Evolutionary conservation across 2,888 invertebrate genomes (phyloP).

Genomic region (Cheilosia grossa): DNA sequence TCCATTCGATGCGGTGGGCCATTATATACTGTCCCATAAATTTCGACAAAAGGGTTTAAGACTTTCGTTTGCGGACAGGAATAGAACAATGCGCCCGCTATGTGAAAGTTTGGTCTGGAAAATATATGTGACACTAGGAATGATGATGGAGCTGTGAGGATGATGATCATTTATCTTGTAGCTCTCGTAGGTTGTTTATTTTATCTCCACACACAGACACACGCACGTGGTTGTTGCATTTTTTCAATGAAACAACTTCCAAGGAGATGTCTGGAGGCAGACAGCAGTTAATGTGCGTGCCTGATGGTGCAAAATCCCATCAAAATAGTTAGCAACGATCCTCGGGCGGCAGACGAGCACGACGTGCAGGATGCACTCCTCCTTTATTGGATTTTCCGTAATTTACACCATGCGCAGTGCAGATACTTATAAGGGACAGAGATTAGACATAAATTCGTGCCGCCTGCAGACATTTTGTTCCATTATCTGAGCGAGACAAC

Average conservation of each 20-base stretch:
- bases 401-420: conserved; percentile 8
- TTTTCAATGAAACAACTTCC: conserved; percentile 6
- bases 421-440: not conserved
- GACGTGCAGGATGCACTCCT: conserved; percentile 33
- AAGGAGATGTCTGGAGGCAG: conserved; percentile 14
- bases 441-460: not conserved
- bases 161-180: conserved; percentile 30
- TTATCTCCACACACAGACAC: not conserved
- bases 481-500: not conserved
- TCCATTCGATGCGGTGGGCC: conserved; percentile 46
- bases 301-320: conserved; percentile 29
- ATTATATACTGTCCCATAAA: conserved; percentile 52
- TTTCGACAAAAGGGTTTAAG: conserved; percentile 45
- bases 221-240: not conserved
- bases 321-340: conserved; percentile 9
- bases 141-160: conserved; percentile 4
- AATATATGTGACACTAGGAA: conserved; percentile 13
- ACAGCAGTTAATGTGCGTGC: not conserved
- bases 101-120: conserved; percentile 59
- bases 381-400: conserved; percentile 26
- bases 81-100: conserved; percentile 38
- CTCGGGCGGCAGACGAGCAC: conserved; percentile 17
- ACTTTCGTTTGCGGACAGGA: conserved; percentile 50
- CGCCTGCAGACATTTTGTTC: not conserved
- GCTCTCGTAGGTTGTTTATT: conserved; percentile 5